Evolutionary conservation across 2,888 invertebrate genomes (phyloP).

Genomic region (Chrysopilus asiliformis): DNA sequence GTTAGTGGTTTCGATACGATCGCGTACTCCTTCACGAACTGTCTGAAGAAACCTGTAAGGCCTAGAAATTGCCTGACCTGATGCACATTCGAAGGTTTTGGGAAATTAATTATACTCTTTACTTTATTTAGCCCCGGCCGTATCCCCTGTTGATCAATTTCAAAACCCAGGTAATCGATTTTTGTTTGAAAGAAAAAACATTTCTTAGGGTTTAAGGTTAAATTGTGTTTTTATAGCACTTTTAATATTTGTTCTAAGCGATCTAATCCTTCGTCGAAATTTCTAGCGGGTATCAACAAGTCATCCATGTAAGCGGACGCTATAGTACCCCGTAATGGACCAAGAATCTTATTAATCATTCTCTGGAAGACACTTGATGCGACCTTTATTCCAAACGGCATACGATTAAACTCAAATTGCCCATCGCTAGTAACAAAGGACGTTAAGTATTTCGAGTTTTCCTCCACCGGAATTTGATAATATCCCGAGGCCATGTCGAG

Average conservation of each 20-base stretch:
- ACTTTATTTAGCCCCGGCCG: conserved; percentile 18
- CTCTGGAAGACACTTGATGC: conserved; percentile 12
- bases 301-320: conserved; percentile 10
- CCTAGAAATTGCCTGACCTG: conserved; percentile 20
- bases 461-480: no score
- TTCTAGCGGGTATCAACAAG: conserved; percentile 6
- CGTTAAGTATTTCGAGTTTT: conserved; percentile 16
- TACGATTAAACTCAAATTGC: conserved; percentile 13
- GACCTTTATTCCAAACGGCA: conserved; percentile 12
- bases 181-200: conserved; percentile 10
- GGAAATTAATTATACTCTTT: conserved; percentile 14
- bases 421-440: no score
- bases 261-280: conserved; percentile 5
- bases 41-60: conserved; percentile 20
- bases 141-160: conserved; percentile 16
- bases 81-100: conserved; percentile 15
- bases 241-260: conserved; percentile 7
- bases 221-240: conserved; percentile 2
- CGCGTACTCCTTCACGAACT: conserved; percentile 18
- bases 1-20: conserved; percentile 16
- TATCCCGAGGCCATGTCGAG: no score
- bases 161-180: conserved; percentile 11
- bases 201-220: conserved; percentile 10
- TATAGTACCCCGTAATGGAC: conserved; percentile 5
- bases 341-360: conserved; percentile 9